phyloP scores from a whole-genome alignment of 1,140 invertebrate genomes.

The Holotrichia oblita region DNA sequence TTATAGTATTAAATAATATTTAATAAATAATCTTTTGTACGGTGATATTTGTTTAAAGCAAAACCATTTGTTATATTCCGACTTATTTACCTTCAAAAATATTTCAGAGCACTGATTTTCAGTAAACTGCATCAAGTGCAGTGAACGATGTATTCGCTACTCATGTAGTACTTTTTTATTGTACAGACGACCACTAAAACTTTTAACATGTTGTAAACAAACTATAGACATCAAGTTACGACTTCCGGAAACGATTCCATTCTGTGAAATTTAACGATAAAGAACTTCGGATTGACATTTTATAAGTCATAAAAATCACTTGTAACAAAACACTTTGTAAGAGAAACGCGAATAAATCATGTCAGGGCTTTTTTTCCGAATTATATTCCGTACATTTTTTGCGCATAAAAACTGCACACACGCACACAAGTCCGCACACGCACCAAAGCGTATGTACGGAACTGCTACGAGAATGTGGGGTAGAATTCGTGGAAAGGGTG shows the following conservation, averaged over 20 bases:
- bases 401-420: constrained; percentile 45
- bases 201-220: constrained; percentile 43
- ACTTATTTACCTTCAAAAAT: background rate
- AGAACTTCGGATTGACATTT: constrained; percentile 55
- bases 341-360: constrained; percentile 54
- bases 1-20: no score
- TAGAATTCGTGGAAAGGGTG: constrained; percentile 13
- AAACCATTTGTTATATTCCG: no score
- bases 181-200: constrained; percentile 25
- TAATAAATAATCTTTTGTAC: no score
- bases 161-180: constrained; percentile 22
- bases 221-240: constrained; percentile 39
- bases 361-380: constrained; percentile 37
- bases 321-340: constrained; percentile 54
- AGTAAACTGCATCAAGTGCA: background rate
- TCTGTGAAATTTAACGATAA: constrained; percentile 50
- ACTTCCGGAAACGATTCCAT: constrained; percentile 43
- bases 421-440: background rate
- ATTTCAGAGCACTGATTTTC: background rate
- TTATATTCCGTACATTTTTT: constrained; percentile 40
- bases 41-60: no score
- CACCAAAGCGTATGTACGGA: constrained; percentile 28
- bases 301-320: constrained; percentile 57
- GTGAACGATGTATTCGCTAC: constrained; percentile 2
- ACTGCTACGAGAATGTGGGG: constrained; percentile 13